Base-by-base conservation (phyloP, 2,797 vertebrate species). In the Hirundo rustica region DNA sequence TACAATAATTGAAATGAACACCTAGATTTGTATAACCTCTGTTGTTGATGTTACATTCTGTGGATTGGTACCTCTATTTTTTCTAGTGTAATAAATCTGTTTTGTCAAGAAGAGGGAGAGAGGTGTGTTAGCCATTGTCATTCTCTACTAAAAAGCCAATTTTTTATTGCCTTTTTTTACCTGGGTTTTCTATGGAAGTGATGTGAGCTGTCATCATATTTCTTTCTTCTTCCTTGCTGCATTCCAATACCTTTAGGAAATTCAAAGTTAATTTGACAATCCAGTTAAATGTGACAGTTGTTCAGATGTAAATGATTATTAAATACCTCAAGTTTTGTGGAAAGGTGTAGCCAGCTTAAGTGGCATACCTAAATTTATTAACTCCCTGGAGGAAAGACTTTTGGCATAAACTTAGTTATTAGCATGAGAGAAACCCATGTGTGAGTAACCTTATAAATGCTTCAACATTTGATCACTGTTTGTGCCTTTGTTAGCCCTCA, bases 371-470 rank as follows among this genome's bases (percentile, higher is more conserved):
- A 48, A 88, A 88, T 79, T 82, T 92, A 85, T 62, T 82, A 87
- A 73, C 55, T 87, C 74, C 32, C 55, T 51, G 30, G 71, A 68
- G 55, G 47, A 85, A 85, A 60, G 13, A 3, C 32, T 77, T 85
- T 38, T 18, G 11, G 20, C 38, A 57, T 79, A 64, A 82, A 71
- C 75, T 80, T 45, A 10, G 62, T 85, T 92, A 61, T 79, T 91
- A 92, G 62, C 55, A 36, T 85, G 64, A 83, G 67, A 83, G 67
- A 92, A 93, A 44, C 48, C 40, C 54, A 21, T 42, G n/a, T 83
- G 81, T 57, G 68, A 93, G 78, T 88, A 79, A 94, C 81, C 72
- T 88, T 92, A 70, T 79, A 93, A 92, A 91, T 82, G 40, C 87
- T 71, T 95, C 87, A 91, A 34, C 48, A 53, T 85, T 93, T 89